phyloP scores from a whole-genome alignment of 2,113 vertebrate genomes.

The Carassius auratus region DNA sequence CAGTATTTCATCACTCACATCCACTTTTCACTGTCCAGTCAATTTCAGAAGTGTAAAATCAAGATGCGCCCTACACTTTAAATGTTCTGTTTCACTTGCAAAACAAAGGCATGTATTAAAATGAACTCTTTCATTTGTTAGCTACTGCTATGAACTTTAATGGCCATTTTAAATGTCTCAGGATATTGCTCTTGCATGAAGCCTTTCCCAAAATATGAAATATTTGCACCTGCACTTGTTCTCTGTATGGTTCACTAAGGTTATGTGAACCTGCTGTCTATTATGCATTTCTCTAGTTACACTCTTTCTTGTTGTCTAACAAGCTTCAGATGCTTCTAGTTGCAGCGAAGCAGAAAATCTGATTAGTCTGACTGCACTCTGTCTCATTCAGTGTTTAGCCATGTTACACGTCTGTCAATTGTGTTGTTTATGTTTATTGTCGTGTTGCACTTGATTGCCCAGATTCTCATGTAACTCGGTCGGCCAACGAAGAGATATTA shows the following conservation, averaged over 20 bases:
- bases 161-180: not conserved
- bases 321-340: constrained; percentile 37
- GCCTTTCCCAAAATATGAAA: not conserved
- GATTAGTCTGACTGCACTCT: constrained; percentile 45
- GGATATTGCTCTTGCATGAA: not conserved
- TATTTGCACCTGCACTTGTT: constrained; percentile 11
- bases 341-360: constrained; percentile 46
- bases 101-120: not conserved
- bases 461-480: constrained; percentile 18
- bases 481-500: constrained; percentile 11
- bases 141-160: not conserved
- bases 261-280: constrained; percentile 22
- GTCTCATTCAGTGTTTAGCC: constrained; percentile 37
- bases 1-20: not conserved
- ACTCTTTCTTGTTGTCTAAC: constrained; percentile 22
- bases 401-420: constrained; percentile 33
- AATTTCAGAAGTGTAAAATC: not conserved
- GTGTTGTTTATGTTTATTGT: constrained; percentile 39
- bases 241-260: constrained; percentile 6
- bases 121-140: not conserved
- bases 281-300: constrained; percentile 30
- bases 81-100: not conserved
- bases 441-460: constrained; percentile 26
- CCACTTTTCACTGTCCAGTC: not conserved
- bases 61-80: not conserved